Base-by-base conservation (phyloP, 2,113 vertebrate genomes). In the Perca fluviatilis region DNA sequence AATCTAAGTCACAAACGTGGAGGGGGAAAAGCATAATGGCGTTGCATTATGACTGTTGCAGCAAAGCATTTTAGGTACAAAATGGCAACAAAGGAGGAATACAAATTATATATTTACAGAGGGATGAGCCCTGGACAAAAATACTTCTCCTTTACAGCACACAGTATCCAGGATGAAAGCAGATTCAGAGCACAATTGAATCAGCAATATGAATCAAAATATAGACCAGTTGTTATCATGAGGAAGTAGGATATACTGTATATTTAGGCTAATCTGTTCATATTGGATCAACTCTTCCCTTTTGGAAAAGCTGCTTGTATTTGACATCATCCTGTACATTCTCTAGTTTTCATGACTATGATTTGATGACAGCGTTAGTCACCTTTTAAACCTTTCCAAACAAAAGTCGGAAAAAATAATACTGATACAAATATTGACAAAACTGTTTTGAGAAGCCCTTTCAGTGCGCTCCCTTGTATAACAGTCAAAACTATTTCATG, bases 321-420 rank as follows among this genome's bases (percentile, higher is more conserved):
- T 79, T 90, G 86, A 89, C 86, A 89, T 85, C 85, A 83, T 80
- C 79, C 71, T 73, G 80, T 92, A 90, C 86, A 74, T 88, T 88
- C 73, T 87, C 80, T 80, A 83, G 85, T 87, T 86, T 75, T 79
- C 50, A 54, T 40, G n/a, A 71, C 50, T 69, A 57, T 68, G 30
- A 88, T 79, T 84, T 60, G n/a, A 80, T 78, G 69, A 71, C 67
- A 56, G 40, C 58, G 10, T 57, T 16, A 60, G 43, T 49, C 30
- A 58, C 14, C 40, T 77, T 84, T 79, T 51, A 18, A 82, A 77
- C 18, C 60, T 69, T 77, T 73, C n/a, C 54, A 79, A 82, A 80
- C n/a, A 27, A 84, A 83, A 69, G 49, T 2, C 21, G 6, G 13
- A 64, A 56, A 60, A 58, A 36, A 65, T 1, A 74, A 53, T 27